A percentile compares a stretch with the other conserved stretches of the same genome.
These are phyloP conservation scores for Heliconius eleuchia DNA, from an alignment of 1,140 invertebrate species.

Conservation along the genomic window DNA sequence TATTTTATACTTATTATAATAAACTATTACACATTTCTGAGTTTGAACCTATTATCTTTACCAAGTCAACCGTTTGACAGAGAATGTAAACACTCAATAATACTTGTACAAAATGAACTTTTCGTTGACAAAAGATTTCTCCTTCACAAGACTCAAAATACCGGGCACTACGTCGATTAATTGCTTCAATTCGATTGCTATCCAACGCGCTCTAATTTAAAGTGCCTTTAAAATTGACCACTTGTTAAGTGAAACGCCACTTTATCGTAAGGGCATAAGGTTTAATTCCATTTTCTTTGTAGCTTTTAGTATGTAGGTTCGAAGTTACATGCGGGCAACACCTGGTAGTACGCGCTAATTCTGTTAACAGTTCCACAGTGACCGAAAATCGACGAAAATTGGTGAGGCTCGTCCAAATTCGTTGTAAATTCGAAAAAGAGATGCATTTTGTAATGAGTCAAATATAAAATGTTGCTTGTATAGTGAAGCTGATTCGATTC, in stretches of 20 bases:
- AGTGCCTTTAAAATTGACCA: constrained; percentile 15
- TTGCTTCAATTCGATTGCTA: constrained; percentile 19
- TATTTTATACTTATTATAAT: no score
- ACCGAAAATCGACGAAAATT: constrained; percentile 39
- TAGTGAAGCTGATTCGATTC: not conserved
- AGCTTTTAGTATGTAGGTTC: not conserved
- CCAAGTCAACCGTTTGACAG: not conserved
- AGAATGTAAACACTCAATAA: not conserved
- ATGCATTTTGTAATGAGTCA: not conserved
- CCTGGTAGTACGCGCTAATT: constrained; percentile 39
- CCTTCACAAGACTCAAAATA: constrained; percentile 14
- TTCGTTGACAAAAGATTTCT: constrained; percentile 12
- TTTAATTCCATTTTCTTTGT: not conserved
- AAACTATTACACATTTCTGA: no score
- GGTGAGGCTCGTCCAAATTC: not conserved
- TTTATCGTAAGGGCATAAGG: not conserved
- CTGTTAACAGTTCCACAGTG: constrained; percentile 43
- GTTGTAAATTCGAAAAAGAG: not conserved
- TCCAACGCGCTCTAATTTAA: constrained; percentile 9
- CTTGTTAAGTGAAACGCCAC: not conserved
- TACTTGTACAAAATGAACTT: constrained; percentile 9
- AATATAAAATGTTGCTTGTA: not conserved
- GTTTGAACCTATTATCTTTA: no score
- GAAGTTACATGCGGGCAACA: constrained; percentile 35
- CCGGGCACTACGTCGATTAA: constrained; percentile 16